These are phyloP conservation scores for Rhopilema esculentum DNA, from an alignment of 30 jellyfish, hydroid and myxozoan genomes.

Conservation along the genomic window DNA sequence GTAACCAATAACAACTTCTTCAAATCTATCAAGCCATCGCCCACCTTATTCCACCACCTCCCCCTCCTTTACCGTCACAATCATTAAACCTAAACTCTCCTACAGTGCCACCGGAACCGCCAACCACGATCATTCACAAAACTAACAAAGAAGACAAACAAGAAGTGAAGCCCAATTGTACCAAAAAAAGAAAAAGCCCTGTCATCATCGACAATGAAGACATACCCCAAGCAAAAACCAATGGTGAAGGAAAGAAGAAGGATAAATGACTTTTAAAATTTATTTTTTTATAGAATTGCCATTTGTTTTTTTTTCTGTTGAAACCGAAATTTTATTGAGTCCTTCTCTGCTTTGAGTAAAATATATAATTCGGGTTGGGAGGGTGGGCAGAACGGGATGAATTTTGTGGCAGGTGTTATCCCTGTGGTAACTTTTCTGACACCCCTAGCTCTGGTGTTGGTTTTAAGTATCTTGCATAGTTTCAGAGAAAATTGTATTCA, in stretches of 20 bases:
- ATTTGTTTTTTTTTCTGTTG: not conserved
- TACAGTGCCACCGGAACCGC: not conserved
- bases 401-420: not conserved
- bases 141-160: not conserved
- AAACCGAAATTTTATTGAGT: not conserved
- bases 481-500: no score
- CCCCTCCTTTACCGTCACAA: not conserved
- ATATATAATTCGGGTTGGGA: not conserved
- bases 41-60: not conserved
- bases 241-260: not conserved
- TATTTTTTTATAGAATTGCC: no score
- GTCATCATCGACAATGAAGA: not conserved
- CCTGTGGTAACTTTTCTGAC: not conserved
- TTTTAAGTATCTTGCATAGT: no score
- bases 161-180: not conserved
- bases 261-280: not conserved
- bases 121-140: not conserved
- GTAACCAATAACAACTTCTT: not conserved
- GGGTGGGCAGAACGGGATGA: not conserved
- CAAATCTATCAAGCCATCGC: not conserved
- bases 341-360: not conserved
- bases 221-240: not conserved
- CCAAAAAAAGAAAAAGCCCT: not conserved
- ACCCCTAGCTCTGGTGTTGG: not conserved
- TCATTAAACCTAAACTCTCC: not conserved